Conservation (phyloP, 1,140 invertebrate species). For the Neodiprion virginianus region DNA sequence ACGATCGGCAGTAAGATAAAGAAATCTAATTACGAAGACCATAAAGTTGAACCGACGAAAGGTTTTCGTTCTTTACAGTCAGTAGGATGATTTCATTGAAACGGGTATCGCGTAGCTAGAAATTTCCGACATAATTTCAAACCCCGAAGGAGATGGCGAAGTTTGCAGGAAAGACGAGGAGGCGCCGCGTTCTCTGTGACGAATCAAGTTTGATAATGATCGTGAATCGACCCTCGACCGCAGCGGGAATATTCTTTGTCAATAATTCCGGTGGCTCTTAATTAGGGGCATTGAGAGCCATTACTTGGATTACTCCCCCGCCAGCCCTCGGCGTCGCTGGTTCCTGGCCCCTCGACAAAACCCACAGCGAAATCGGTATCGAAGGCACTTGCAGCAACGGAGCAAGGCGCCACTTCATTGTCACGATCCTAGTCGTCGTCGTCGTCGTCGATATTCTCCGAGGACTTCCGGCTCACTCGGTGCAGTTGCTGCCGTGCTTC, state of each 20-base stretch:
- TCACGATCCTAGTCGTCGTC: background rate
- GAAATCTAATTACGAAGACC: no score
- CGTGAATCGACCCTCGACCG: no score
- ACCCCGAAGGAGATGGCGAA: background rate
- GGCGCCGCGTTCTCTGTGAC: no score
- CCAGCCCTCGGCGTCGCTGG: conserved; percentile 23
- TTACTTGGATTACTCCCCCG: conserved; percentile 43
- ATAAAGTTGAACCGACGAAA: no score
- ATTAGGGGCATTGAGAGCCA: conserved; percentile 40
- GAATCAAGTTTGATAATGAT: no score
- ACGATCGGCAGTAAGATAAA: no score
- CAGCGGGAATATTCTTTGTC: conserved; percentile 25
- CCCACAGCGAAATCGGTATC: background rate
- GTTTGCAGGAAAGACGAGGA: background rate
- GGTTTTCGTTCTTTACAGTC: no score
- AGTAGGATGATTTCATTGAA: no score
- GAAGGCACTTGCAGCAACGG: background rate
- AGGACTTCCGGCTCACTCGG: background rate
- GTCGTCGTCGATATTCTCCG: background rate
- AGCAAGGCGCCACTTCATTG: background rate
- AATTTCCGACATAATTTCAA: background rate
- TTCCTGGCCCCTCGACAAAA: no score
- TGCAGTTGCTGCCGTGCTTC: no score
- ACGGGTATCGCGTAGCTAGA: no score
- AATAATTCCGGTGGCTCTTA: conserved; percentile 40